These are phyloP conservation scores for Python bivittatus DNA, from an alignment of 2,113 vertebrate genomes.

Conservation along the genomic window DNA sequence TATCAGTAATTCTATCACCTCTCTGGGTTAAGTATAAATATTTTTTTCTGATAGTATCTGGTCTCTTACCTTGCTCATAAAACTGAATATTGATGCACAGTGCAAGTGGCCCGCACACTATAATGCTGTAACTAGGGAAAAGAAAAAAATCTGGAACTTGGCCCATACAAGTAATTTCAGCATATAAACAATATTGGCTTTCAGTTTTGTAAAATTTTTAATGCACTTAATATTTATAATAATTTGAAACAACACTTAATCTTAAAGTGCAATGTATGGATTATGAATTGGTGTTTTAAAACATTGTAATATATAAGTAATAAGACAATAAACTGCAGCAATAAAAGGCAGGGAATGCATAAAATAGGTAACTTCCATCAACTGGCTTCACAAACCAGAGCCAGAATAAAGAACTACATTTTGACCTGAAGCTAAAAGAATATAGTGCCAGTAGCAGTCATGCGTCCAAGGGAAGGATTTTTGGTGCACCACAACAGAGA, in stretches of 20 bases:
- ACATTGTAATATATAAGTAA: background rate
- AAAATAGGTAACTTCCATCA: background rate
- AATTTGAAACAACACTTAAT: background rate
- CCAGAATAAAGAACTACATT: background rate
- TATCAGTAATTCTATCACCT: background rate
- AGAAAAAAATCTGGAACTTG: background rate
- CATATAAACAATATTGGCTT: background rate
- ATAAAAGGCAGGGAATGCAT: background rate
- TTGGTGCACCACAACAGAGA: background rate
- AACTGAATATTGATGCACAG: background rate
- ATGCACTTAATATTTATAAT: background rate
- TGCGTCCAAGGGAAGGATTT: background rate
- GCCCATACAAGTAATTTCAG: background rate
- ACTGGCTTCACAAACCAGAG: background rate
- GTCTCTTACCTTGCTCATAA: background rate
- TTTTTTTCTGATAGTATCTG: background rate
- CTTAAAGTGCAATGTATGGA: background rate
- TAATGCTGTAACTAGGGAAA: background rate
- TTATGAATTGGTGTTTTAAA: background rate
- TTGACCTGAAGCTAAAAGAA: background rate
- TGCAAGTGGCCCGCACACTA: background rate
- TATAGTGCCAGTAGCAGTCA: background rate
- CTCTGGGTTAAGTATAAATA: background rate
- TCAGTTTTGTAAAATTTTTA: background rate
- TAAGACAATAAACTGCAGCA: background rate